Evolutionary conservation across 2,888 invertebrate species (phyloP), one percentile per base, ranked within the genome.

Genomic region (Bedellia somnulentella): DNA sequence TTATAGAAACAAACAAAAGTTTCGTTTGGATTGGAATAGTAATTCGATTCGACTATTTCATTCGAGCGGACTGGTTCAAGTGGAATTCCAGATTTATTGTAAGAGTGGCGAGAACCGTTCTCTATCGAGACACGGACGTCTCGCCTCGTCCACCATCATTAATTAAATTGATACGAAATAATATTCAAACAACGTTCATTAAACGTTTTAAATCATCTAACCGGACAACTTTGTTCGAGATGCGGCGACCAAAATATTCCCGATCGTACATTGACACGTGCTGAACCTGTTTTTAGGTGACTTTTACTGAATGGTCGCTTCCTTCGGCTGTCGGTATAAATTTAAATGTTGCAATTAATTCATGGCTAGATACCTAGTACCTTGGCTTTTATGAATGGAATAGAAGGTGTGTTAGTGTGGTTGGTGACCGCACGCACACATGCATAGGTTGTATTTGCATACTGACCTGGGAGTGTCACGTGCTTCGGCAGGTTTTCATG

Each of bases 291-390:
- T 75, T 61, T 57, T 52, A 55, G 60, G 58, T 61, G 44, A 60
- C 66, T 71, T 30, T 30, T 71, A 66, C 61, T 71, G 55, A 73
- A 73, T 71, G 73, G 68, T 57, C 61, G 68, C 67, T 71, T 71
- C 73, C 67, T 71, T 68, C 68, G 70, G 70, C 45, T 64, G 67
- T 59, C 67, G 70, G 67, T 70, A 71, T 68, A 67, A 70, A 73
- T 73, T 75, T 68, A 68, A 73, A 75, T 68, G 71, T 73, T 70
- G 75, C 75, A 70, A 75, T 75, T 73, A 75, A 75, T 75, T 73
- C 75, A 73, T 71, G 56, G 71, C 61, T 67, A 23, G 66, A 63
- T 71, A n/a, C n/a, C n/a, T n/a, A 66, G 67, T 67, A 54, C 57
- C 57, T 58, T 55, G 8, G 64, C 51, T 66, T 70, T 75, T 73